A percentile compares a stretch with the other conserved stretches of the same genome.
phyloP scores from a whole-genome alignment of 2,113 vertebrate species.

The Perca flavescens region DNA sequence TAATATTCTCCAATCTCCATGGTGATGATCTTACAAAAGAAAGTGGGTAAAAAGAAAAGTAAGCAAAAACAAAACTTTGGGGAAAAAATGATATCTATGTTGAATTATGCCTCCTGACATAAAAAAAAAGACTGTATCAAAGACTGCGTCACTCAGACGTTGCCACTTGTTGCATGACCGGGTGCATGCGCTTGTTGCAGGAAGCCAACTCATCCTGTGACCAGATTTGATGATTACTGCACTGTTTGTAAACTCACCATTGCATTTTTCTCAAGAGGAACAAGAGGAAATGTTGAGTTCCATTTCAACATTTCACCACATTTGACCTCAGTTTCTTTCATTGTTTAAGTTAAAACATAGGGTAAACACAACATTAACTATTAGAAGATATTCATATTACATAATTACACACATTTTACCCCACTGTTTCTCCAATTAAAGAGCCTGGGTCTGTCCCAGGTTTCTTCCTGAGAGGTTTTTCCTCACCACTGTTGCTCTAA shows the following conservation, averaged over 20 bases:
- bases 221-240: neutral
- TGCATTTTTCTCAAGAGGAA: neutral
- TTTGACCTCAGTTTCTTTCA: neutral
- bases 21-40: conserved; percentile 11
- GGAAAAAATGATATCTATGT: neutral
- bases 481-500: too few relatives aligned
- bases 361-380: neutral
- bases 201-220: conserved; percentile 1
- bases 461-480: too few relatives aligned
- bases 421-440: too few relatives aligned
- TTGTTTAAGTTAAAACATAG: neutral
- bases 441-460: too few relatives aligned
- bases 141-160: neutral
- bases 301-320: neutral
- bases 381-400: neutral
- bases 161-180: neutral
- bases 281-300: neutral
- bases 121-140: neutral
- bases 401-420: too few relatives aligned
- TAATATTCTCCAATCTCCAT: too few relatives aligned
- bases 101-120: conserved; percentile 1
- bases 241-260: neutral
- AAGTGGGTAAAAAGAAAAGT: neutral
- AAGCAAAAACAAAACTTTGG: too few relatives aligned
- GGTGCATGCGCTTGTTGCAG: neutral